Conservation (phyloP, 2,113 vertebrate genomes). For the Pitta sordida region DNA sequence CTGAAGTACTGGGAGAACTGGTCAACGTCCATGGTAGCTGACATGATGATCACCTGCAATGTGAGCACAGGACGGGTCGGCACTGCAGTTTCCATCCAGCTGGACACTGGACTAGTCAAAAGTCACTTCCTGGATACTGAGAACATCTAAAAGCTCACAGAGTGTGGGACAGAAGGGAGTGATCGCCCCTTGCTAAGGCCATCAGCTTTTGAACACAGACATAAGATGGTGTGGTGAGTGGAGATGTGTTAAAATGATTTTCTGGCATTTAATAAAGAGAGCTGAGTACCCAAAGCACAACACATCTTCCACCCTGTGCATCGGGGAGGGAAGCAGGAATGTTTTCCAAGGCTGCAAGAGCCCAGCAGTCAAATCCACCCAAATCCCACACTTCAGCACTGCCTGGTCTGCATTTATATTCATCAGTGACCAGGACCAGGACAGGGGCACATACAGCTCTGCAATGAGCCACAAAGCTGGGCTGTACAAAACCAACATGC, state of each 20-base stretch:
- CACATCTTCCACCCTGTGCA: background rate
- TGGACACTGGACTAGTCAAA: background rate
- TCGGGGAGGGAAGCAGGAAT: background rate
- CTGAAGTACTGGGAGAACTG: conserved; percentile 93
- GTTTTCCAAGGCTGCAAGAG: background rate
- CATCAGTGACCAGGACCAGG: background rate
- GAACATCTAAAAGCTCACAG: background rate
- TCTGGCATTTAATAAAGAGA: background rate
- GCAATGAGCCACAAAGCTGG: background rate
- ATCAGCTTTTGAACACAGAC: background rate
- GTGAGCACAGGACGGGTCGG: background rate
- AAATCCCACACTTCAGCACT: background rate
- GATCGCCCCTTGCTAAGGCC: background rate
- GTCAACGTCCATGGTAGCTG: conserved; percentile 97
- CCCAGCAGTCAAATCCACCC: background rate
- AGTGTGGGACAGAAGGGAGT: background rate
- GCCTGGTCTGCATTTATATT: background rate
- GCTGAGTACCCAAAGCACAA: background rate
- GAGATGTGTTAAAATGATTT: background rate
- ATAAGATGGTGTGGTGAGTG: rapidly evolving
- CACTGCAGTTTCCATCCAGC: background rate
- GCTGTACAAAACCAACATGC: background rate
- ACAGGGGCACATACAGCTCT: background rate
- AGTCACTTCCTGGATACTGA: background rate
- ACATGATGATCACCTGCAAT: conserved; percentile 90